These are phyloP conservation scores for Reticulitermes lucifugus DNA, from an alignment of 2,888 invertebrate species.

Conservation along the genomic window DNA sequence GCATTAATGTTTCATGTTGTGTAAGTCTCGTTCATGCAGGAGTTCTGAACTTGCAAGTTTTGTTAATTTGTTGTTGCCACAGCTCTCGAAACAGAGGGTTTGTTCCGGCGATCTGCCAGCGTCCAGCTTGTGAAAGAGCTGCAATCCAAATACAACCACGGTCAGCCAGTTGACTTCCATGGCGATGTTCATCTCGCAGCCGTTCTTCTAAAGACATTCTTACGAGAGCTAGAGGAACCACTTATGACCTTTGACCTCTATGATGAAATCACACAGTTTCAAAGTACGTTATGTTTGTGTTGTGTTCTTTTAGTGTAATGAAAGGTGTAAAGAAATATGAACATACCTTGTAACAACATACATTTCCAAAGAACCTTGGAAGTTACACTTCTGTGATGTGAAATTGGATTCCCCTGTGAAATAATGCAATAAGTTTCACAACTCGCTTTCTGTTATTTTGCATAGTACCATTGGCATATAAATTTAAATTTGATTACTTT, in stretches of 20 bases:
- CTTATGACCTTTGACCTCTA: slow-evolving; percentile 93
- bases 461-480: too few species aligned
- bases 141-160: slow-evolving; percentile 87
- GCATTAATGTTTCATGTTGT: too few species aligned
- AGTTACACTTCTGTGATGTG: too few species aligned
- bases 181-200: slow-evolving; percentile 93
- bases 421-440: too few species aligned
- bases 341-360: too few species aligned
- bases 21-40: too few species aligned
- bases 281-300: slow-evolving; percentile 72
- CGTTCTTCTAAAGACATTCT: slow-evolving; percentile 93
- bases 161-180: slow-evolving; percentile 82
- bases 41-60: neutral
- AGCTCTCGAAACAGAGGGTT: slow-evolving; percentile 95
- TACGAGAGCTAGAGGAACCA: slow-evolving; percentile 92
- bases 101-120: slow-evolving; percentile 94
- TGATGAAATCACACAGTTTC: slow-evolving; percentile 91
- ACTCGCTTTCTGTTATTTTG: too few species aligned
- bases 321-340: too few species aligned
- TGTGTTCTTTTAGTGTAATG: neutral
- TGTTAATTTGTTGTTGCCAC: slow-evolving; percentile 55
- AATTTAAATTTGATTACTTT: too few species aligned
- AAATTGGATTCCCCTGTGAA: too few species aligned
- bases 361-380: too few species aligned
- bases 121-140: slow-evolving; percentile 85